Conservation (phyloP, 2,797 vertebrate species). For the Alosa sapidissima region DNA sequence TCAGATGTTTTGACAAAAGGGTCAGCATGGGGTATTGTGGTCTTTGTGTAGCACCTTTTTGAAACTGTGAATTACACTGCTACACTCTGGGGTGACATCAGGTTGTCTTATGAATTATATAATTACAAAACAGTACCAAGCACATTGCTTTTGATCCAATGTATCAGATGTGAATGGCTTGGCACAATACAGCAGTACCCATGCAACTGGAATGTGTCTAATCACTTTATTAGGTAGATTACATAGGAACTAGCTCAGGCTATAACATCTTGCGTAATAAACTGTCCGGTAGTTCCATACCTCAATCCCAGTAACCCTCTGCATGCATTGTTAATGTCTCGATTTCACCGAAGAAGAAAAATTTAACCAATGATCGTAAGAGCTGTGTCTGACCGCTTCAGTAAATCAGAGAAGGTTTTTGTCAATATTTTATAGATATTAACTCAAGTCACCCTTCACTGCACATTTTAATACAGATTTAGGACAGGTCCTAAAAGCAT, state of each 20-base stretch:
- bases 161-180: background rate
- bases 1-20: background rate
- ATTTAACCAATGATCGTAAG: background rate
- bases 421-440: background rate
- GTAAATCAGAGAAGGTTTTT: background rate
- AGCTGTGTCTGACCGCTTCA: background rate
- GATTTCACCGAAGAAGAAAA: background rate
- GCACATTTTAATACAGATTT: slow-evolving; percentile 10
- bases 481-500: background rate
- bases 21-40: background rate
- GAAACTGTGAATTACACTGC: background rate
- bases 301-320: background rate
- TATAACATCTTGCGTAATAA: background rate
- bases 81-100: background rate
- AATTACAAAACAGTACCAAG: background rate
- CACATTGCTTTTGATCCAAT: background rate
- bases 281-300: background rate
- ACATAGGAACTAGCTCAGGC: background rate
- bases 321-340: background rate
- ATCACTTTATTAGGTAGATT: slow-evolving; percentile 11
- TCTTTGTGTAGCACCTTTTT: background rate
- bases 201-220: slow-evolving; percentile 3
- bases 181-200: background rate
- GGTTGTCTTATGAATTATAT: background rate
- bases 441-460: background rate